These are phyloP conservation scores for Ophioninae sp. DNA, from an alignment of 2,888 invertebrate genomes.

Conservation along the genomic window DNA sequence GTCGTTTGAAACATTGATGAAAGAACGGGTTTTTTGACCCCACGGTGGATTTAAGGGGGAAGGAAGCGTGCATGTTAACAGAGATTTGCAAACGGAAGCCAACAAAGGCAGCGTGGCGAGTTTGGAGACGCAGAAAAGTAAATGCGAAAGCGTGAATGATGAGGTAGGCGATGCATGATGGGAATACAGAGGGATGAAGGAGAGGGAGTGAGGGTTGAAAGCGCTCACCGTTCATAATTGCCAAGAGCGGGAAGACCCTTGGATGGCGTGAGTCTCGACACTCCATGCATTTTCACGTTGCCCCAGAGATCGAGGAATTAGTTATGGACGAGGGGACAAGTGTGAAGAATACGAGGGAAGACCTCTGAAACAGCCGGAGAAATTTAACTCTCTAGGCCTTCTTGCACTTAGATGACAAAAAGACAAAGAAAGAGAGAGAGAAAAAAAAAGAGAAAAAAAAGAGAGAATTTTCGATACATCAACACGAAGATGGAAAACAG, in stretches of 20 bases:
- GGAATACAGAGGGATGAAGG: not conserved
- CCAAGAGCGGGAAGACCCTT: conserved; percentile 52
- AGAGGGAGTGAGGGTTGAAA: conserved; percentile 29
- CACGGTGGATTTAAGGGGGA: not conserved
- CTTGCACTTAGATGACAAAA: conserved; percentile 17
- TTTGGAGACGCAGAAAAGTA: conserved; percentile 30
- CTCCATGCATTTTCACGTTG: conserved; percentile 42
- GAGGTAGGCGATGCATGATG: not conserved
- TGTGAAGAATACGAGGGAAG: not conserved
- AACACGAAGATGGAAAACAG: conserved; percentile 12
- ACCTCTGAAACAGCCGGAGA: conserved; percentile 8
- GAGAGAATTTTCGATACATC: conserved; percentile 17
- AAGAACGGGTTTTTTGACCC: conserved; percentile 35
- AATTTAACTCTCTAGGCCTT: conserved; percentile 50
- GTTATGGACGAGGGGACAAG: conserved; percentile 8
- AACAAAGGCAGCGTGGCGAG: conserved; percentile 37
- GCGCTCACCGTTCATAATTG: conserved; percentile 30
- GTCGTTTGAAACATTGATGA: not conserved
- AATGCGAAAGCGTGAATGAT: conserved; percentile 34
- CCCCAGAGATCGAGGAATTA: conserved; percentile 38
- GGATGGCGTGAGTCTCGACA: conserved; percentile 31
- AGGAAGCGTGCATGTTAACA: conserved; percentile 31
- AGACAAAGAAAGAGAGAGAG: conserved; percentile 10
- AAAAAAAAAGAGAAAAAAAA: conserved; percentile 4
- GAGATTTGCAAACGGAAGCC: conserved; percentile 53